Base-by-base conservation (phyloP, 2,888 invertebrate species). In the Lithophane semibrunnea region DNA sequence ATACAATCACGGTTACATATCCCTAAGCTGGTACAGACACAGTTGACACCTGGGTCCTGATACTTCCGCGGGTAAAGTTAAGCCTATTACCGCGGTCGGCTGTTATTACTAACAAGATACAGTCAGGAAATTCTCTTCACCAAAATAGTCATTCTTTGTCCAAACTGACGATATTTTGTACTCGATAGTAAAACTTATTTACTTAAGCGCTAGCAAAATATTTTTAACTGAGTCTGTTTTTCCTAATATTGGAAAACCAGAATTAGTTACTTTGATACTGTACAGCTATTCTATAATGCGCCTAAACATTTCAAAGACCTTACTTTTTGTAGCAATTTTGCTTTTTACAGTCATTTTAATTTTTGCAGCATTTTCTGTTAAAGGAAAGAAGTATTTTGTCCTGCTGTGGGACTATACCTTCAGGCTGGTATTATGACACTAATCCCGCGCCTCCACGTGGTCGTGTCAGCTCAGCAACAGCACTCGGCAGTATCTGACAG, bases 371-470 rank as follows among this genome's bases (percentile, higher is more conserved):
- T 52, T 52, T 52, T 21, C 52, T 52, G 52, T 9, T 21, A 21
- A 0, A 21, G 8, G 52, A 52, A 52, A 18, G 9, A 52, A 52
- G 54, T 54, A 54, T n/a, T 10, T 54, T 54, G n/a, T 54, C 54
- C 54, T n/a, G 54, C n/a, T 8, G 21, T 52, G 21, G 52, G 8
- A 18, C 49, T 52, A 9, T 52, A 52, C 52, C 52, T 52, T 21
- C 52, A 21, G n/a, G 56, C 56, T 12, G n/a, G n/a, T n/a, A n/a
- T 12, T n/a, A 37, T 37, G 0, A 24, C 56, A 56, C 12, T 1
- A 29, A 29, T 13, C 7, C 1, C 29, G 1, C 16, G 9, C 3
- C 24, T 47, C 64, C 77, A 78, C 79, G 83, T 80, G 63, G 44
- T 29, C 1, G 0, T 1, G 37, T 47, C 54, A 29, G 7, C 10